Base-by-base conservation (phyloP, 2,888 invertebrate species). In the Pantelozetes paolii region DNA sequence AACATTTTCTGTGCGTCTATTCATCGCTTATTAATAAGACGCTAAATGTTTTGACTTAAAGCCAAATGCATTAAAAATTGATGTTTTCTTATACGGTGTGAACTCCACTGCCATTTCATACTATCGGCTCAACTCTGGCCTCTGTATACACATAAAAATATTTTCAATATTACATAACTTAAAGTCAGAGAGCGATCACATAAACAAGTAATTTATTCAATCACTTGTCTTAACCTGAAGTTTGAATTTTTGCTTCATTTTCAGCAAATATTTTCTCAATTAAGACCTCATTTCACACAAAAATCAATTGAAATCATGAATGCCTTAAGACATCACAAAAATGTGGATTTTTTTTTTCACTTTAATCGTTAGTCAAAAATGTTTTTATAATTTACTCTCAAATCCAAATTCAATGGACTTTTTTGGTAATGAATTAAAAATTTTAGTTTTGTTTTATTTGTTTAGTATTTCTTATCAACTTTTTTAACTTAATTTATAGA, bases 11-110 rank as follows among this genome's bases (percentile, higher is more conserved):
- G 45, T 45, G 26, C 1, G 20, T 50, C 1, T 20, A 50, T 50
- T 50, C 6, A 18, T 26, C 26, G 5, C 23, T 32, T 11, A 20
- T 28, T 18, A 36, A 62, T 62, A 32, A 62, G 62, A 62, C 62
- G 26, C 32, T 30, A 62, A 62, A 62, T 62, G 62, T 62, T 62
- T 62, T 62, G 62, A 62, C 62, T 62, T 62, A 62, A 54, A 54
- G 54, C 36, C 32, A 62, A 36, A 54, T 54, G 20, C 2, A 54
- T 54, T 54, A 26, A 23, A 20, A 26, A 54, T 54, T 26, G 9
- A 9, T 15, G 45, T 18, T 36, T 36, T 45, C 45, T 45, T 15
- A 54, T 54, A 54, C n/a, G 23, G 32, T 62, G 62, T 62, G 32
- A 62, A 62, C 62, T 32, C 20, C 26, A 62, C 26, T 62, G 59